phyloP scores from a whole-genome alignment of 2,888 invertebrate genomes.

The Chironomus riparius region DNA sequence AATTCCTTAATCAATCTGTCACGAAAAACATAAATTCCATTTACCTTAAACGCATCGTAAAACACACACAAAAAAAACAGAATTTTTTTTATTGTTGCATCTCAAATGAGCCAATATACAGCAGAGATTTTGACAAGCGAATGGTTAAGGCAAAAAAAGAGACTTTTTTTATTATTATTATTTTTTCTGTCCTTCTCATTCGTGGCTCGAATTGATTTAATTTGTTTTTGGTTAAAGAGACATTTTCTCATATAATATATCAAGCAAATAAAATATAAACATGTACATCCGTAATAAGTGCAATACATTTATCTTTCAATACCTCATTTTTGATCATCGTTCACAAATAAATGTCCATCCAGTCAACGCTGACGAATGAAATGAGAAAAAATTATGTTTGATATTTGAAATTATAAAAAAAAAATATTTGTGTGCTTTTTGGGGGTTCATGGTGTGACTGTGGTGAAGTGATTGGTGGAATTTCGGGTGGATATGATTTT shows the following conservation, averaged over 20 bases:
- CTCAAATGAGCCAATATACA: background rate
- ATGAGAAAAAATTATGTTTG: constrained; percentile 1
- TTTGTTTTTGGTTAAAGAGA: background rate
- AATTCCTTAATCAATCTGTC: constrained; percentile 18
- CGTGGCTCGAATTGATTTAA: background rate
- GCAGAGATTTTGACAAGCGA: constrained; percentile 6
- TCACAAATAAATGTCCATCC: background rate
- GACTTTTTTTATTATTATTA: background rate
- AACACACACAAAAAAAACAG: background rate
- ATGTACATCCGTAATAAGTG: no score
- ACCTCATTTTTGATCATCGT: background rate
- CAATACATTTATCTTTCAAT: no score
- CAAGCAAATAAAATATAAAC: no score
- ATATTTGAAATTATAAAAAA: no score
- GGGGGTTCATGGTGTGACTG: no score
- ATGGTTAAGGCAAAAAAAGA: background rate
- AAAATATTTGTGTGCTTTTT: no score
- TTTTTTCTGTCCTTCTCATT: background rate
- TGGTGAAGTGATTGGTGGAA: no score
- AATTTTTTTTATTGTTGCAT: background rate
- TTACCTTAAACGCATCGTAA: constrained; percentile 7
- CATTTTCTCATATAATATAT: background rate
- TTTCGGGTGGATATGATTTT: no score
- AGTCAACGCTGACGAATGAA: background rate
- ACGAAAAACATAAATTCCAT: constrained; percentile 24